Conservation (phyloP, 2,888 invertebrate species). For the Diplazon laetatorius region DNA sequence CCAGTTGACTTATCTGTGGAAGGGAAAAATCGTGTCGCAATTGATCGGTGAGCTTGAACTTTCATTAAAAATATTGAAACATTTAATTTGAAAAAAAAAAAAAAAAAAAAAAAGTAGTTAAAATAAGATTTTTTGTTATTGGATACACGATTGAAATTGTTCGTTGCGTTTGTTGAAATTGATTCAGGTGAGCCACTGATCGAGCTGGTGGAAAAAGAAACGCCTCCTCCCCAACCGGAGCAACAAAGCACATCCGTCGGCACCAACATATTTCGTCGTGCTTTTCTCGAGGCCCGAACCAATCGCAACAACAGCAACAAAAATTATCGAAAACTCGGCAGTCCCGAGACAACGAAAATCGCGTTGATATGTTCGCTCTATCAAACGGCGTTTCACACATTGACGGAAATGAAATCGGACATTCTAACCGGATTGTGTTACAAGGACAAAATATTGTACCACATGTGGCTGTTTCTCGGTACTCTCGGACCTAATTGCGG, state of each 20-base stretch:
- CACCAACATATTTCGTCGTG: conserved; percentile 85
- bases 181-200: conserved; percentile 82
- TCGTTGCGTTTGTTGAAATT: conserved; percentile 79
- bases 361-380: conserved; percentile 96
- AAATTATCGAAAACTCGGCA: conserved; percentile 90
- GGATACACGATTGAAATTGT: too few species aligned
- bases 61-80: neutral
- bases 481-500: conserved; percentile 95
- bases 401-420: conserved; percentile 95
- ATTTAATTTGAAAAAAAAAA: neutral
- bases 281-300: conserved; percentile 85
- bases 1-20: conserved; percentile 91
- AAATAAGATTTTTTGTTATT: too few species aligned
- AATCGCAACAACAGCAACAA: conserved; percentile 86
- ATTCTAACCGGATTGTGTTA: conserved; percentile 97
- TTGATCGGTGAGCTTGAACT: conserved; percentile 72
- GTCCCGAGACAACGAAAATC: conserved; percentile 91
- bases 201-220: conserved; percentile 83
- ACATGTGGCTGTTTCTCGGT: conserved; percentile 95
- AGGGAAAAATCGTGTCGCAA: conserved; percentile 77
- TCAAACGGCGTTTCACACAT: conserved; percentile 93
- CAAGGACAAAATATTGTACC: conserved; percentile 94
- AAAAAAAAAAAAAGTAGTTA: too few species aligned
- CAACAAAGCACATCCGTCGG: conserved; percentile 81
- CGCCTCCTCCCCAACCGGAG: conserved; percentile 80